Evolutionary conservation across 2,113 vertebrate genomes (phyloP).

Genomic region (Amphilophus citrinellus): DNA sequence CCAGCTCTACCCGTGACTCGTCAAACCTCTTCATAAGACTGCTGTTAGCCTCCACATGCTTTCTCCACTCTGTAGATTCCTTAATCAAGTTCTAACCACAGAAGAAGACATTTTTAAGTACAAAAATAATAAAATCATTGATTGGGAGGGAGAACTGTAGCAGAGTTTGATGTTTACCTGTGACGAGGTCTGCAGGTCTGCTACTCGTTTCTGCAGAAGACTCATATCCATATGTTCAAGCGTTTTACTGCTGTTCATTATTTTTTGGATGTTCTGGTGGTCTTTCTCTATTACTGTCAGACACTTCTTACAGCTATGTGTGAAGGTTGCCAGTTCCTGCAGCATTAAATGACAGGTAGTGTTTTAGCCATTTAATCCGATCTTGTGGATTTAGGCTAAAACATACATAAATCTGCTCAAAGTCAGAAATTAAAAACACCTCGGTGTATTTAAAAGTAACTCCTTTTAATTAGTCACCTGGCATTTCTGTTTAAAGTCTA

Average conservation of each 20-base stretch:
- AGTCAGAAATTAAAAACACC: neutral
- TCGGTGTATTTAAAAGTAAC: neutral
- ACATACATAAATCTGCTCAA: neutral
- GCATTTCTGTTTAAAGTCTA: conserved; percentile 91
- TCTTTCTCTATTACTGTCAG: conserved; percentile 89
- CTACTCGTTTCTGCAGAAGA: conserved; percentile 88
- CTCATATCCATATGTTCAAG: conserved; percentile 88
- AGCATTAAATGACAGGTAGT: neutral
- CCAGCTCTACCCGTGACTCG: conserved; percentile 93
- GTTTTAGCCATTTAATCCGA: neutral
- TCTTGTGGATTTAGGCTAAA: neutral
- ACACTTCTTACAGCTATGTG: conserved; percentile 94
- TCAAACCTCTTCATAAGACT: conserved; percentile 97
- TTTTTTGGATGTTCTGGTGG: conserved; percentile 88
- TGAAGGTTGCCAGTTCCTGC: conserved; percentile 91
- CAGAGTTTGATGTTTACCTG: conserved; percentile 79
- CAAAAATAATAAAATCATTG: neutral
- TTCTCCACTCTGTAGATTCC: conserved; percentile 94
- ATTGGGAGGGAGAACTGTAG: neutral
- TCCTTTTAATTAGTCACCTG: conserved; percentile 82
- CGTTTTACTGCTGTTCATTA: conserved; percentile 83
- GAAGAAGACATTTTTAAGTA: neutral
- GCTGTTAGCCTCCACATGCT: conserved; percentile 92
- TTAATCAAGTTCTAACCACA: conserved; percentile 87
- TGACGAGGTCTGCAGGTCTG: conserved; percentile 88